phyloP scores from a whole-genome alignment of 2,113 vertebrate genomes.

The Vulpes vulpes region DNA sequence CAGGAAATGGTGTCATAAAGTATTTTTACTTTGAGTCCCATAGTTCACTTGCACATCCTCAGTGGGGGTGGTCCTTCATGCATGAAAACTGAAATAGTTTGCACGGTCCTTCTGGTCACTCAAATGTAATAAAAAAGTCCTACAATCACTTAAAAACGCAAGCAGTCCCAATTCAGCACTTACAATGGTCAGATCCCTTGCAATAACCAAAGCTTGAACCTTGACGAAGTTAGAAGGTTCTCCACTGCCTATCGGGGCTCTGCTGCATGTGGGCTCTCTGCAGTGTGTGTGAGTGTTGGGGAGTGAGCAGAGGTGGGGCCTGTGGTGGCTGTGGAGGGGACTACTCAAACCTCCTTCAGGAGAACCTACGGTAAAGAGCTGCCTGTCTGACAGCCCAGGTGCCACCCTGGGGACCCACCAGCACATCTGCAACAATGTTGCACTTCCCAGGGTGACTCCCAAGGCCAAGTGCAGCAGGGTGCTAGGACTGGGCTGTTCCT shows the following conservation, averaged over 20 bases:
- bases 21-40: conserved; percentile 7
- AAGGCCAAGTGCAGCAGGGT: neutral
- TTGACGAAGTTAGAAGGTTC: neutral
- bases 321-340: neutral
- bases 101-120: neutral
- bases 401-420: neutral
- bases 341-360: neutral
- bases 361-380: neutral
- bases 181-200: neutral
- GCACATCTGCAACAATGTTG: neutral
- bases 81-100: neutral
- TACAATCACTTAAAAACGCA: neutral
- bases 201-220: neutral
- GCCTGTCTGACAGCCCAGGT: neutral
- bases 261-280: neutral
- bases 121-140: neutral
- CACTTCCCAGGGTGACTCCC: neutral
- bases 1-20: conserved; percentile 35
- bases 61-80: neutral
- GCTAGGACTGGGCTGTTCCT: neutral
- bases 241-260: neutral
- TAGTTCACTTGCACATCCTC: neutral
- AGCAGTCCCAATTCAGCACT: neutral
- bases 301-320: neutral
- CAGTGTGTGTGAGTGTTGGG: neutral